phyloP scores from a whole-genome alignment of 2,113 vertebrate species.

The Stegostoma tigrinum region DNA sequence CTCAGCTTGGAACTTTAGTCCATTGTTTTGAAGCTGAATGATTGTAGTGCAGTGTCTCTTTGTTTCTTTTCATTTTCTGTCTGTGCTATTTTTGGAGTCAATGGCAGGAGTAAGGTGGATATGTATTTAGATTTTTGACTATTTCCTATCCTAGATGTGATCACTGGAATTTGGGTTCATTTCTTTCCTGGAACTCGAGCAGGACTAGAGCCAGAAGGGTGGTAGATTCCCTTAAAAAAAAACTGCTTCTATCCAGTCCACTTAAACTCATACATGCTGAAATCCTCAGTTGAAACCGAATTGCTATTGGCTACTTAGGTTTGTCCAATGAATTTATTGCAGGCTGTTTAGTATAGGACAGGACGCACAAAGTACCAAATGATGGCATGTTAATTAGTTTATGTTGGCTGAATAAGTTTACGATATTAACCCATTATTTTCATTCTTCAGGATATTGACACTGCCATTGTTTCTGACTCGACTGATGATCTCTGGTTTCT shows the following conservation, averaged over 20 bases:
- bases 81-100: background rate
- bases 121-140: background rate
- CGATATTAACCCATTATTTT: constrained; percentile 43
- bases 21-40: background rate
- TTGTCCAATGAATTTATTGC: background rate
- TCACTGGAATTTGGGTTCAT: background rate
- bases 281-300: background rate
- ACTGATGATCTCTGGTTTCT: constrained; percentile 92
- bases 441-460: constrained; percentile 79
- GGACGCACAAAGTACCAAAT: background rate
- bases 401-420: background rate
- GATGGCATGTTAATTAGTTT: background rate
- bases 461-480: constrained; percentile 86
- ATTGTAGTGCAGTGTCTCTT: background rate
- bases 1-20: background rate
- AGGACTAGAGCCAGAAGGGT: background rate
- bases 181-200: background rate
- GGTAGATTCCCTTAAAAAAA: too few species aligned
- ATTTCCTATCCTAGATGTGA: constrained; percentile 30
- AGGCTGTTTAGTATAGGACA: background rate
- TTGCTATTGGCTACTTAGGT: background rate
- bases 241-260: too few species aligned
- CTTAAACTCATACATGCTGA: too few species aligned
- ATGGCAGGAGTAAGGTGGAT: background rate
- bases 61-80: background rate